phyloP scores from a whole-genome alignment of 2,888 invertebrate species.

The Noctua comes region DNA sequence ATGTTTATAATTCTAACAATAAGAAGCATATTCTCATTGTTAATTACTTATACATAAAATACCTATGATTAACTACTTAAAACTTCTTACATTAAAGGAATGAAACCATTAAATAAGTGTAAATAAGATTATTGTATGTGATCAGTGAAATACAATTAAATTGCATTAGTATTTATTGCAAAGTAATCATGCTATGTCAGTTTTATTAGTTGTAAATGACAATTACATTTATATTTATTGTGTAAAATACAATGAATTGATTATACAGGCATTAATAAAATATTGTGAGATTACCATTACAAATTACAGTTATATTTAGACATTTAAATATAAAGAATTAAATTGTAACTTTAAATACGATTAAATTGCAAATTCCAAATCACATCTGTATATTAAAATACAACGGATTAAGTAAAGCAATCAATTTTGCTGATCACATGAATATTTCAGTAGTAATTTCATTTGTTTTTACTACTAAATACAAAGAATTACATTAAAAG shows the following conservation, averaged over 20 bases:
- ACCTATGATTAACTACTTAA: conserved; percentile 48
- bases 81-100: conserved; percentile 65
- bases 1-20: conserved; percentile 56
- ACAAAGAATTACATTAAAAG: conserved; percentile 49
- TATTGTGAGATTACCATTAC: conserved; percentile 16
- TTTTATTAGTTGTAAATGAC: conserved; percentile 31
- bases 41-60: conserved; percentile 42
- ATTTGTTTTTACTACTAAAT: conserved; percentile 53
- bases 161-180: conserved; percentile 47
- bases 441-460: conserved; percentile 26
- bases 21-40: conserved; percentile 42
- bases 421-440: conserved; percentile 10
- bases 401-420: conserved; percentile 21
- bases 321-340: conserved; percentile 49
- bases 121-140: conserved; percentile 35
- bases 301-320: conserved; percentile 48
- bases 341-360: conserved; percentile 24
- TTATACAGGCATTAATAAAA: conserved; percentile 6
- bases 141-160: conserved; percentile 39
- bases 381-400: conserved; percentile 40
- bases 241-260: conserved; percentile 54
- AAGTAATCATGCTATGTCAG: conserved; percentile 27
- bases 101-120: conserved; percentile 60
- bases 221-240: conserved; percentile 47
- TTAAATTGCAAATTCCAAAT: conserved; percentile 4